Evolutionary conservation across 2,113 vertebrate species (phyloP), one percentile per base, ranked within the genome.

Genomic region (Steatornis caripensis): DNA sequence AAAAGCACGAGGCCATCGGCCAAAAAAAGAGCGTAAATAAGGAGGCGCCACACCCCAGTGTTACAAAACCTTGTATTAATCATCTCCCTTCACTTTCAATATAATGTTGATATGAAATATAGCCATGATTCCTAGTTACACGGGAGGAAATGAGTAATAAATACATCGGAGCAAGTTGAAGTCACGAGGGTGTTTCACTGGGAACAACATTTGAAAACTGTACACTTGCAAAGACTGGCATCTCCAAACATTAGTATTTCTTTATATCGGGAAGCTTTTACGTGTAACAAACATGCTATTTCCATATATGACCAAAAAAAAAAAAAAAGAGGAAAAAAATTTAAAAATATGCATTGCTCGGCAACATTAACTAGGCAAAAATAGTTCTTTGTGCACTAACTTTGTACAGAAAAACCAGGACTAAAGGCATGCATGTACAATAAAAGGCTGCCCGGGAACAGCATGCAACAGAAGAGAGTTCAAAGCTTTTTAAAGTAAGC

Each of bases 61-160:
- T 98, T 98, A 98, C 98, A 98, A 98, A 98, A 98, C 97, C 96
- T 98, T 98, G 98, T 98, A 98, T 98, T 98, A 98, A 98, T 98
- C 98, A 98, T 98, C 98, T 98, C 98, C 98, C 97, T 98, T 98
- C 98, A 97, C 98, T 98, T 98, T 97, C 98, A 97, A 93, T 98
- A 98, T 97, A 98, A 97, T 75, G 93, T 91, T 90, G 98, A 97
- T 98, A 98, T 98, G 98, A 98, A 98, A 98, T 98, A 98, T 97
- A 98, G 98, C 98, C 98, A 97, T 97, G 98, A 96, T 93, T 98
- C 98, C 98, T 97, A 97, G 97, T 98, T 98, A 98, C 97, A 98
- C 53, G 97, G 98, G 98, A 98, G 97, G 98, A 98, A 98, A 98
- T 96, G 98, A 98, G 97, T 98, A 98, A 98, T 98, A 98, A 98